Evolutionary conservation across 1,140 invertebrate species (phyloP).

Genomic region (Harpegnathos saltator): DNA sequence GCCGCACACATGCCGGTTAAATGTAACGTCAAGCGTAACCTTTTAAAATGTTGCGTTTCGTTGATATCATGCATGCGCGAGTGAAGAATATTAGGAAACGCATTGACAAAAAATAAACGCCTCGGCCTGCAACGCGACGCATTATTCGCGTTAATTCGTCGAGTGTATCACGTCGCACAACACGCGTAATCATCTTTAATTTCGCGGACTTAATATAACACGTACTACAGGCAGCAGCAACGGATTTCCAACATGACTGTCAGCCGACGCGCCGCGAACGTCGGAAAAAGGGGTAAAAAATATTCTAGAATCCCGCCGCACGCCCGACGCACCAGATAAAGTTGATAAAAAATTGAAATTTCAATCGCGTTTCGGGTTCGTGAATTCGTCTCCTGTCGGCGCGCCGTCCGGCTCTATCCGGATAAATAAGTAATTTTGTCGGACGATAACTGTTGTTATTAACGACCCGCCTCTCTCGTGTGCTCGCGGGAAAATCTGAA

Average conservation of each 20-base stretch:
- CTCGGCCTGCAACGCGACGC: not conserved
- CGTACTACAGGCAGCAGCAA: not conserved
- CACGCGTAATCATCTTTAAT: not conserved
- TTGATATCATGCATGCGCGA: too few relatives aligned
- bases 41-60: not conserved
- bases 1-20: too few relatives aligned
- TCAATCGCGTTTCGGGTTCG: conserved; percentile 40
- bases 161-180: not conserved
- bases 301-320: not conserved
- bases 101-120: not conserved
- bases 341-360: conserved; percentile 66
- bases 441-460: conserved; percentile 57
- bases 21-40: not conserved
- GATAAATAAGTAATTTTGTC: conserved; percentile 30
- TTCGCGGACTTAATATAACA: not conserved
- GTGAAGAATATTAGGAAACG: not conserved
- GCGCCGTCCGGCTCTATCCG: not conserved
- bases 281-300: too few relatives aligned
- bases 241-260: not conserved
- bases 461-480: conserved; percentile 30
- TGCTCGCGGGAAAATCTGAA: not conserved
- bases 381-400: conserved; percentile 7
- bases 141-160: not conserved
- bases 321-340: not conserved
- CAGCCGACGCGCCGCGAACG: not conserved